phyloP scores from a whole-genome alignment of 1,140 invertebrate species.

The Drosophila melanica region DNA sequence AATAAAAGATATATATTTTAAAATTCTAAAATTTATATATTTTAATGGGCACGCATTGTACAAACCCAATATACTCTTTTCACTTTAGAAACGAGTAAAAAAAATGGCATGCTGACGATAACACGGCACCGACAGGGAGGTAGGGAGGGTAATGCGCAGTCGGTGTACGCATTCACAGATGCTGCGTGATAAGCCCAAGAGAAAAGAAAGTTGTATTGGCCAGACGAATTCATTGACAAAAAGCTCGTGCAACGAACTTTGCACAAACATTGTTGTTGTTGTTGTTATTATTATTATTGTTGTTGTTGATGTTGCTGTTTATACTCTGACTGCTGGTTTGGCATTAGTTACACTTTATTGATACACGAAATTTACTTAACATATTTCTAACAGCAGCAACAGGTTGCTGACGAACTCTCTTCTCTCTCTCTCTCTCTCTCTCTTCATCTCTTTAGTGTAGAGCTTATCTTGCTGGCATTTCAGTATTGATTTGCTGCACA shows the following conservation, averaged over 20 bases:
- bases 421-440: conserved; percentile 19
- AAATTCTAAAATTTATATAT: too few species aligned
- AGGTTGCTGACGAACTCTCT: conserved; percentile 56
- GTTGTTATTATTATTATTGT: conserved; percentile 5
- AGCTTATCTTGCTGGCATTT: conserved; percentile 29
- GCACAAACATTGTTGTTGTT: conserved; percentile 55
- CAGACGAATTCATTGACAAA: conserved; percentile 72
- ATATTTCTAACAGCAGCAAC: conserved; percentile 71
- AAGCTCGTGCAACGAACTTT: conserved; percentile 64
- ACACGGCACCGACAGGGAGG: conserved; percentile 15
- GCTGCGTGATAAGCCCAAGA: conserved; percentile 71
- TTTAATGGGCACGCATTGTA: too few species aligned
- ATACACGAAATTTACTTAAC: conserved; percentile 76
- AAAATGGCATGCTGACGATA: conserved; percentile 51
- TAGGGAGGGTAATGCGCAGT: conserved; percentile 18
- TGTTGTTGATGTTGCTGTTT: conserved; percentile 1
- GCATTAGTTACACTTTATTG: conserved; percentile 78
- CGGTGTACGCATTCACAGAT: conserved; percentile 36
- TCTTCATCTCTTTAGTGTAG: conserved; percentile 11
- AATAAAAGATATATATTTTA: too few species aligned
- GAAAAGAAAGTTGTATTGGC: conserved; percentile 70
- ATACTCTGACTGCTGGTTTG: conserved; percentile 49
- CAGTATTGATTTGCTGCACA: conserved; percentile 43
- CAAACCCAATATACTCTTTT: too few species aligned
- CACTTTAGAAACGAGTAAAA: not conserved